phyloP scores from a whole-genome alignment of 2,797 vertebrate species.

The Poeciliopsis presidionis region DNA sequence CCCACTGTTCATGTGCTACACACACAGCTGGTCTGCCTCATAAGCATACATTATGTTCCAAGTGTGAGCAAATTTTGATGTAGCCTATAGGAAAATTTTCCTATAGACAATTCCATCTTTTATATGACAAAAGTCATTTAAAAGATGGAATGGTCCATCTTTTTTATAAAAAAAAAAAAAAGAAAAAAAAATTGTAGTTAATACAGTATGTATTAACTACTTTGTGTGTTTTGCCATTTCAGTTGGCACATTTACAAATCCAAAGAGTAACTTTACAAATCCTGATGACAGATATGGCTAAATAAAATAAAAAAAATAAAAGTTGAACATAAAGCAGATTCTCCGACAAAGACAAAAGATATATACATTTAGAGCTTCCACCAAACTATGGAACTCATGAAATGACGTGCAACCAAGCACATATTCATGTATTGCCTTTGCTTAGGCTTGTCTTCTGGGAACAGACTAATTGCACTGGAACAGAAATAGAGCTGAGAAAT shows the following conservation, averaged over 20 bases:
- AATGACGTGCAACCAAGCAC: constrained; percentile 69
- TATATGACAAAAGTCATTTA: no score
- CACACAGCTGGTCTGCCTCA: neutral
- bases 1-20: neutral
- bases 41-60: no score
- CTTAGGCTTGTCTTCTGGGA: constrained; percentile 79
- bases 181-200: no score
- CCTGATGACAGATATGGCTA: constrained; percentile 26
- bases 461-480: constrained; percentile 80
- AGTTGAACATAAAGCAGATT: constrained; percentile 42
- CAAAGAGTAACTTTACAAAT: constrained; percentile 10
- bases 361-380: constrained; percentile 43
- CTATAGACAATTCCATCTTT: neutral
- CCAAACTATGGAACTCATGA: constrained; percentile 45
- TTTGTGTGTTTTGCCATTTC: constrained; percentile 3
- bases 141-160: no score
- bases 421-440: constrained; percentile 70
- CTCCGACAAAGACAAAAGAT: constrained; percentile 55
- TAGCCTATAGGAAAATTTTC: neutral
- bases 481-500: constrained; percentile 81
- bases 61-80: neutral
- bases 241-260: constrained; percentile 16
- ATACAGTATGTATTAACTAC: neutral
- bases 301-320: constrained; percentile 41
- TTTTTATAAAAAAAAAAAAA: no score